phyloP scores from a whole-genome alignment of 2,888 invertebrate genomes.

The Argynnis bischoffii region DNA sequence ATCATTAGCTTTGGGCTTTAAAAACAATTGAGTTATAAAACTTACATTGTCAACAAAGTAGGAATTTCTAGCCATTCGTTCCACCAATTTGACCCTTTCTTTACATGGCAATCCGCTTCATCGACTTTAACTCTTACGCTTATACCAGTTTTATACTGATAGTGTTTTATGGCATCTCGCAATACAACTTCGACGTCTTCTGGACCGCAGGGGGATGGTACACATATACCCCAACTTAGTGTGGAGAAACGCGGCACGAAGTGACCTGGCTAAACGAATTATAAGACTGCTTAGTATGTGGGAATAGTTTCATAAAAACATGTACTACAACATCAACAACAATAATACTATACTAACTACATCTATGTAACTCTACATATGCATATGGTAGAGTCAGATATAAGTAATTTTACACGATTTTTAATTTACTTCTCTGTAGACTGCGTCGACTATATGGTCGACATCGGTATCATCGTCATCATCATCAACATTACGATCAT shows the following conservation, averaged over 20 bases:
- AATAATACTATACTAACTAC: no score
- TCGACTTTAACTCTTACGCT: conserved; percentile 84
- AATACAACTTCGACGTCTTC: conserved; percentile 82
- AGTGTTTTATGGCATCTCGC: conserved; percentile 81
- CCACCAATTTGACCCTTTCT: conserved; percentile 63
- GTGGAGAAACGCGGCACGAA: conserved; percentile 87
- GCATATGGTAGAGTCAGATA: no score
- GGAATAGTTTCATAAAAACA: neutral
- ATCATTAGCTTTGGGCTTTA: neutral
- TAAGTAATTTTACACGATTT: no score
- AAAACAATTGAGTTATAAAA: conserved; percentile 26
- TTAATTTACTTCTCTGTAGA: no score
- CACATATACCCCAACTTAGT: conserved; percentile 87
- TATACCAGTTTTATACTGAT: conserved; percentile 82
- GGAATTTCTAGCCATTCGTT: conserved; percentile 67
- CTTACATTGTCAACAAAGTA: conserved; percentile 71
- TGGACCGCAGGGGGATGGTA: conserved; percentile 84
- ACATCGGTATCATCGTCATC: no score
- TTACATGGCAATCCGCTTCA: conserved; percentile 83
- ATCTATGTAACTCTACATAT: no score
- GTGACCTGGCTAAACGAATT: conserved; percentile 85
- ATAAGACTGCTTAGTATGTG: conserved; percentile 33
- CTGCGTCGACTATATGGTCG: no score
- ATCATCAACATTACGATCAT: no score
- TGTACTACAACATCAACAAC: no score